Conservation (phyloP, 2,888 invertebrate genomes). For the Caenorhabditis macrosperma region DNA sequence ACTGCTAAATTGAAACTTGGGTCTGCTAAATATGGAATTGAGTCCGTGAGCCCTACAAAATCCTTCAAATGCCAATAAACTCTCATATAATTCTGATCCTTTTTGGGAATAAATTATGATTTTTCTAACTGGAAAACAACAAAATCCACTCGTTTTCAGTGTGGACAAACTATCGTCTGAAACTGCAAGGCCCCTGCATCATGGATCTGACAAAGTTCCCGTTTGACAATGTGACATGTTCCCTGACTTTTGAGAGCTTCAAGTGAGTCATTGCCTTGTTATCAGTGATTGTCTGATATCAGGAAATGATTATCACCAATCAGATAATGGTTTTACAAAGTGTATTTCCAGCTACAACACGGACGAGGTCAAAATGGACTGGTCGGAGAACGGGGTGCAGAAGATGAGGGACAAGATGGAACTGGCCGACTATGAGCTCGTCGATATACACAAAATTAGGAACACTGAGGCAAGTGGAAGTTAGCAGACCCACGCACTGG, state of each 20-base stretch:
- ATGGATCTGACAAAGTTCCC: conserved; percentile 79
- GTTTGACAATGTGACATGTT: conserved; percentile 80
- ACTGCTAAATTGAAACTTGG: no score
- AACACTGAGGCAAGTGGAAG: conserved; percentile 77
- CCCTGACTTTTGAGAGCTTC: conserved; percentile 80
- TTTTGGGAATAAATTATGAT: no score
- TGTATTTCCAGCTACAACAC: conserved; percentile 80
- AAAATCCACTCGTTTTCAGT: conserved; percentile 64
- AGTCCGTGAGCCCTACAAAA: no score
- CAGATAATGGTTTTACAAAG: no score
- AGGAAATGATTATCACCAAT: background rate
- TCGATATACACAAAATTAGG: conserved; percentile 72
- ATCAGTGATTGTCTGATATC: background rate
- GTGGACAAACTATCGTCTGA: conserved; percentile 80
- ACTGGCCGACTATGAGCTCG: conserved; percentile 79
- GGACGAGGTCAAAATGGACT: conserved; percentile 79
- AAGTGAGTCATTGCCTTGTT: no score
- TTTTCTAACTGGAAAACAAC: background rate
- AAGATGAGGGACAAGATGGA: conserved; percentile 80
- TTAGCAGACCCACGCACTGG: no score
- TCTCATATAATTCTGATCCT: no score
- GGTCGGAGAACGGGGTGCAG: conserved; percentile 76
- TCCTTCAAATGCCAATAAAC: no score
- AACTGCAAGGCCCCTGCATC: conserved; percentile 79
- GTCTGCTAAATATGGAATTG: no score